Base-by-base conservation (phyloP, 2,888 invertebrate species). In the Coenonympha arcania region DNA sequence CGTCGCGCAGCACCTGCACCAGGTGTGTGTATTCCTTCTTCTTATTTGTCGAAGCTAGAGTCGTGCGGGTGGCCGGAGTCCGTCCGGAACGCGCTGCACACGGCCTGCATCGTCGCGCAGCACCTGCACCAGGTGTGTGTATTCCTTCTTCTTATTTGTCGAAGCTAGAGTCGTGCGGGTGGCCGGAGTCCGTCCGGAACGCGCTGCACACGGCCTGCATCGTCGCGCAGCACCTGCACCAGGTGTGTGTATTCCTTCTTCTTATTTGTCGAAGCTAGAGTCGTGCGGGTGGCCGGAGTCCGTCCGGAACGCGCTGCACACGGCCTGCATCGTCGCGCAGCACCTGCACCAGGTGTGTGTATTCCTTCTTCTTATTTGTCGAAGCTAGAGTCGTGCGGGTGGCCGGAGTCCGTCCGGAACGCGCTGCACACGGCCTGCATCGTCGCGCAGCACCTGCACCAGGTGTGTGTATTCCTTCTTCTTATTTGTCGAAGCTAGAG, bases 71-170 rank as follows among this genome's bases (percentile, higher is more conserved):
- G 99, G 99, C 86, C 99, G 48, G 91, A 92, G 24, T 91, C 95
- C 59, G 91, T 99, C 8, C 90, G 95, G 61, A 96, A 95, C 71
- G 90, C 95, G 0, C 85, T 99, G 34, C 97, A 96, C 70, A 95
- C 96, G 44, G 93, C 99, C 0, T 99, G 98, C 71, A 92, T 98
- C 16, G 93, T 96, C 1, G 98, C 99, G 0, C 98, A 99, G 75
- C 97, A 95, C 67, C 85, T 97, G 56, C 94, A 96, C 39, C 87
- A 86, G 63, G 87, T 85, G 58, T 63, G 30, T 31, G 9, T 22
- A 11, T 18, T 18, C n/a, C 5, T 18, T 31, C 26, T 22, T 31
- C 11, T 22, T 24, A n/a, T n/a, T n/a, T n/a, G n/a, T n/a, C n/a
- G n/a, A n/a, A n/a, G n/a, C n/a, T n/a, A 42, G 97, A 98, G 68